phyloP scores from a whole-genome alignment of 2,113 vertebrate genomes.

The Thomomys bottae region DNA sequence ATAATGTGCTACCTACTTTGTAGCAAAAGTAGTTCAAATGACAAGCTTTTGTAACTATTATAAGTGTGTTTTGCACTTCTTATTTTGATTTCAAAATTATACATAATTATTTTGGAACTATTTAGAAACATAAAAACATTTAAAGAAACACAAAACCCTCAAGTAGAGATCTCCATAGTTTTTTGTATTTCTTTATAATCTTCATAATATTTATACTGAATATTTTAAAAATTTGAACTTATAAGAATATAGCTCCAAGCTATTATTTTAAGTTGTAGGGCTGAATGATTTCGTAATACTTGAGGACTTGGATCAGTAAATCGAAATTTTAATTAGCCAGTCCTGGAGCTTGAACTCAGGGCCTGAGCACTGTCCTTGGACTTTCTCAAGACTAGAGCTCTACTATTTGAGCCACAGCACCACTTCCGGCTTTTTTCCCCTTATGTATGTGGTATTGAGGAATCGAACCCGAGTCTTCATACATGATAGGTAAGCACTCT shows the following conservation, averaged over 20 bases:
- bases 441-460: too few relatives aligned
- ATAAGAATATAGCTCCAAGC: not conserved
- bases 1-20: constrained; percentile 64
- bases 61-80: constrained; percentile 30
- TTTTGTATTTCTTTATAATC: constrained; percentile 4
- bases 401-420: too few relatives aligned
- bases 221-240: not conserved
- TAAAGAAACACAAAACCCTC: constrained; percentile 4
- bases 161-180: not conserved
- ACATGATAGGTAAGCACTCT: too few relatives aligned
- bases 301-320: not conserved
- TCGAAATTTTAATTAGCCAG: too few relatives aligned
- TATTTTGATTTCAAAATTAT: constrained; percentile 55
- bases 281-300: not conserved
- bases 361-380: too few relatives aligned
- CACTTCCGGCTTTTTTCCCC: too few relatives aligned
- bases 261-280: not conserved
- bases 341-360: too few relatives aligned
- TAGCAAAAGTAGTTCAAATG: constrained; percentile 59
- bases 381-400: too few relatives aligned
- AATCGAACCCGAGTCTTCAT: too few relatives aligned
- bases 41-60: constrained; percentile 41
- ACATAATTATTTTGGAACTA: not conserved
- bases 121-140: constrained; percentile 20
- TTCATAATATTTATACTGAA: not conserved